A percentile compares a stretch with the other conserved stretches of the same genome.
Conservation (phyloP, 2,888 invertebrate genomes). For the Metallyticus violacea region DNA sequence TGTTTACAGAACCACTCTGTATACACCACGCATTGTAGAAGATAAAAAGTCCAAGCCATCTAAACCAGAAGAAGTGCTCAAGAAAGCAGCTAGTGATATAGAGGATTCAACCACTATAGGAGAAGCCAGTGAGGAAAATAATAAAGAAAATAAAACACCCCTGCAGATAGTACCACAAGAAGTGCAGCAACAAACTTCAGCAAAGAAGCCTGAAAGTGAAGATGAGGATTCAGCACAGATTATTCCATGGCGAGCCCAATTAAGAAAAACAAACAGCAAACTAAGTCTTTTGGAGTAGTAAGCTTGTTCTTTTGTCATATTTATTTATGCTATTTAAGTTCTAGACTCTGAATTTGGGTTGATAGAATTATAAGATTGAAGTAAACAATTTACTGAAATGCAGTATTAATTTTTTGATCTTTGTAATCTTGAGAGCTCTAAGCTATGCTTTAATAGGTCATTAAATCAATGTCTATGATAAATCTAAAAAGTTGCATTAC, state of each 20-base stretch:
- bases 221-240: conserved; percentile 51
- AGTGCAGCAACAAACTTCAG: not conserved
- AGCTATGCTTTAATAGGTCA: not conserved
- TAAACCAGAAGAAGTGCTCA: conserved; percentile 2
- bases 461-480: no score
- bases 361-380: not conserved
- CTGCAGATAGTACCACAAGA: conserved; percentile 32
- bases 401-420: no score
- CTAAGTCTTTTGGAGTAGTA: conserved; percentile 70
- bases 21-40: conserved; percentile 64
- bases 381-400: not conserved
- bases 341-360: not conserved
- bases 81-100: conserved; percentile 42
- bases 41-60: conserved; percentile 44
- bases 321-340: not conserved
- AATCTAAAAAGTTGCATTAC: no score
- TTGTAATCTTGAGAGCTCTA: not conserved
- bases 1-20: conserved; percentile 59
- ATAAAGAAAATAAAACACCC: conserved; percentile 46
- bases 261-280: conserved; percentile 87
- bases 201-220: conserved; percentile 27
- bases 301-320: not conserved
- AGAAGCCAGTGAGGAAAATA: conserved; percentile 31
- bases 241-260: conserved; percentile 86
- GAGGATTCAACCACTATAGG: conserved; percentile 37